Evolutionary conservation across 2,113 vertebrate species (phyloP).

Genomic region (Xiphophorus maculatus): DNA sequence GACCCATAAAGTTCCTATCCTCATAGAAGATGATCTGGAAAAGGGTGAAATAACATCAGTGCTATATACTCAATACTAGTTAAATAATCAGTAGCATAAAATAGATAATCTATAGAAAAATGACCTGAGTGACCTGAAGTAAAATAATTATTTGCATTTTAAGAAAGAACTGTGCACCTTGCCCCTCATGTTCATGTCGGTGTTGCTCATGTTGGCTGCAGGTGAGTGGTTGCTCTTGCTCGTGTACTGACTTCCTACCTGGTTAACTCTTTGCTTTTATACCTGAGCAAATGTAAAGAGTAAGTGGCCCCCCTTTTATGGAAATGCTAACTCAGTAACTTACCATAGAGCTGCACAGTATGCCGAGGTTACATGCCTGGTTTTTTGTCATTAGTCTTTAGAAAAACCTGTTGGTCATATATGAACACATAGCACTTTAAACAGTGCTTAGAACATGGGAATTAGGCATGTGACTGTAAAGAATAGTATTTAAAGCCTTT

Average conservation of each 20-base stretch:
- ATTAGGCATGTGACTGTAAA: no score
- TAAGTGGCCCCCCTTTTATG: constrained; percentile 32
- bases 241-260: constrained; percentile 42
- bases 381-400: constrained; percentile 28
- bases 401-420: constrained; percentile 41
- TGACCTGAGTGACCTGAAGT: no score
- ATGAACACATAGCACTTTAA: constrained; percentile 17
- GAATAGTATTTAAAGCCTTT: no score
- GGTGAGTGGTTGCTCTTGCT: constrained; percentile 36
- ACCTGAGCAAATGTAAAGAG: constrained; percentile 43
- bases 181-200: constrained; percentile 66
- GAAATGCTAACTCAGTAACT: constrained; percentile 58
- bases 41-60: no score
- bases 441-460: no score
- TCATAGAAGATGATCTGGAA: constrained; percentile 75
- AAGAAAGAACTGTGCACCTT: constrained; percentile 48
- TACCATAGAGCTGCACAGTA: constrained; percentile 45
- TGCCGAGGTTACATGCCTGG: constrained; percentile 12
- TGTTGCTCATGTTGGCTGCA: constrained; percentile 59
- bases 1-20: constrained; percentile 79
- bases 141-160: no score
- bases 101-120: no score
- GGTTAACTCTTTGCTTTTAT: constrained; percentile 70
- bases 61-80: no score
- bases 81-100: no score